Evolutionary conservation across 2,888 invertebrate genomes (phyloP).

Genomic region (Sacculina carcini): DNA sequence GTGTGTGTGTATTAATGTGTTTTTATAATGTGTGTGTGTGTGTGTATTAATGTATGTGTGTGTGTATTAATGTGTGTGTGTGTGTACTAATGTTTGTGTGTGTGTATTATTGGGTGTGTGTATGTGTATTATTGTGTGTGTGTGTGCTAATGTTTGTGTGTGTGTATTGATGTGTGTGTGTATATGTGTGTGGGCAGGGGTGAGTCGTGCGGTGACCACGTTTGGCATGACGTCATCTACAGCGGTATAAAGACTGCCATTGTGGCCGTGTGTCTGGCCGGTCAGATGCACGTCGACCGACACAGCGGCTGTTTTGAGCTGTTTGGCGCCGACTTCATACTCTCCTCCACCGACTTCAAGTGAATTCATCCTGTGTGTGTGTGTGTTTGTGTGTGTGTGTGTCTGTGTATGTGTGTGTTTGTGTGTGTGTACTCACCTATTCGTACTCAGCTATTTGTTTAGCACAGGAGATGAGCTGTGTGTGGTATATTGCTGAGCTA

Average conservation of each 20-base stretch:
- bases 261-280: slow-evolving; percentile 43
- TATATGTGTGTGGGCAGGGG: slow-evolving; percentile 13
- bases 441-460: too few relatives aligned
- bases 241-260: slow-evolving; percentile 61
- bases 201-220: slow-evolving; percentile 22
- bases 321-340: slow-evolving; percentile 76
- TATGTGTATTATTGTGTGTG: too few relatives aligned
- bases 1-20: slow-evolving; percentile 20
- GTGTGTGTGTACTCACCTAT: too few relatives aligned
- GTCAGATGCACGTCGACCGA: slow-evolving; percentile 30
- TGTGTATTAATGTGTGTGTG: too few relatives aligned
- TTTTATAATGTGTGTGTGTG: slow-evolving; percentile 17
- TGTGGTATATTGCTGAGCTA: too few relatives aligned
- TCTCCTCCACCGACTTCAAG: slow-evolving; percentile 43
- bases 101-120: too few relatives aligned
- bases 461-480: too few relatives aligned
- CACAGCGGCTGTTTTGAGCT: slow-evolving; percentile 55
- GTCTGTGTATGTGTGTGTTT: neutral
- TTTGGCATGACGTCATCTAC: slow-evolving; percentile 48
- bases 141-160: too few relatives aligned
- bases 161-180: too few relatives aligned
- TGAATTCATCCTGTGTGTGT: neutral
- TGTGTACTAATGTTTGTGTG: too few relatives aligned
- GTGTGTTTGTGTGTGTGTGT: neutral
- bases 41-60: too few relatives aligned